Evolutionary conservation across 2,797 vertebrate genomes (phyloP), one percentile per base, ranked within the genome.

Genomic region (Chiloscyllium punctatum): DNA sequence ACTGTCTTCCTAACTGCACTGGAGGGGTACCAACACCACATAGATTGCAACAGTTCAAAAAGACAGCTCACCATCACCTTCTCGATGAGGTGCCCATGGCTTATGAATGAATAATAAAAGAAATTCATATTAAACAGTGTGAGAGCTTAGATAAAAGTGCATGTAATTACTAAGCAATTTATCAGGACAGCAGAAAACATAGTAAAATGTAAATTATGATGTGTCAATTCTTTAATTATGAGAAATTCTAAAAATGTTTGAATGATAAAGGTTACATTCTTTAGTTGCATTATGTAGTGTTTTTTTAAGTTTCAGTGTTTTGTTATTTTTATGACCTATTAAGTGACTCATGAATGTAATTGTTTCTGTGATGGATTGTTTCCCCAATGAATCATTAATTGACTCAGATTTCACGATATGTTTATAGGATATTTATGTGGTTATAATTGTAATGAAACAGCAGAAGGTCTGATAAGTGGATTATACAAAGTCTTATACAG

Each of bases 321-420:
- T 72, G 48, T 95, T 95, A 95, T 77, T 95, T 92, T 42, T 92
- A 42, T 69, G 66, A 92, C 90, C 90, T 92, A 37, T 92, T 92
- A 69, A 37, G 37, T 92, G 62, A 92, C n/a, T 92, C 90, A 92
- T 92, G 90, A 69, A 66, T 25, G 90, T 92, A 92, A 92, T 69
- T 92, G 66, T 23, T 92, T 42, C 33, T 13, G 66, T 42, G 21
- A 69, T 92, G 66, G 42, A 92, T 69, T 92, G 66, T 69, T 92
- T 69, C 21, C 90, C 21, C 90, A 25, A 69, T 92, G 62, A 69
- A 69, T 69, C 62, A 69, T 69, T 37, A 90, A 90, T 62, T 90
- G 30, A 62, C 87, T 62, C 15, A n/a, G 18, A 62, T 90, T 90
- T 90, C 53, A 90, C 90, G 27, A 90, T 90, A 90, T 66, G 87